Percentiles rank a stretch among this genome's conserved stretches.
phyloP scores from a whole-genome alignment of 2,888 invertebrate genomes.

The Halocaridina rubra region DNA sequence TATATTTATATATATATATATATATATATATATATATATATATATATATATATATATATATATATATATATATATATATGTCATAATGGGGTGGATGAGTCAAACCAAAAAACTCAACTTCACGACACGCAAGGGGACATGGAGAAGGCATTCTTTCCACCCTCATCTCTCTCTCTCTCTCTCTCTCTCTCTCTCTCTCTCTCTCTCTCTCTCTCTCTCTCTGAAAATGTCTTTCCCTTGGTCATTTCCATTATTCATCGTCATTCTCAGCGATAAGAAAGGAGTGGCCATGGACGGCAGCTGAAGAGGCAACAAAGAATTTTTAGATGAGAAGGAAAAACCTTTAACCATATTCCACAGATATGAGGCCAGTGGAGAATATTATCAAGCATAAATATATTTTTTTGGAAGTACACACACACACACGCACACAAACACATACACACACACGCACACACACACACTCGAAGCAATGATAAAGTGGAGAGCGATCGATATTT shows the following conservation, averaged over 20 bases:
- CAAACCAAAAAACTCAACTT: neutral
- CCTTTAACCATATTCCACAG: too few relatives aligned
- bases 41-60: conserved; percentile 21
- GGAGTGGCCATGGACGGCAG: too few relatives aligned
- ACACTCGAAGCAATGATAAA: too few relatives aligned
- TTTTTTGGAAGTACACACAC: too few relatives aligned
- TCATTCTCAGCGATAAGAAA: too few relatives aligned
- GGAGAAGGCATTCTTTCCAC: neutral
- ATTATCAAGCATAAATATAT: too few relatives aligned
- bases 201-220: neutral
- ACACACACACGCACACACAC: too few relatives aligned
- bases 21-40: neutral
- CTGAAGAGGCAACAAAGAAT: too few relatives aligned
- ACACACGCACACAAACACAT: too few relatives aligned
- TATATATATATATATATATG: conserved; percentile 27
- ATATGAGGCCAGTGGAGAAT: too few relatives aligned
- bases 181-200: neutral
- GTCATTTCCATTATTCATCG: neutral
- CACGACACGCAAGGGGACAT: neutral
- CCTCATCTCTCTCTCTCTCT: neutral
- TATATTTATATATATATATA: conserved; percentile 2
- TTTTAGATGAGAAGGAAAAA: too few relatives aligned
- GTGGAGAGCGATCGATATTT: too few relatives aligned
- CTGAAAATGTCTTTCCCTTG: neutral
- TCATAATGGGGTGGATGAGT: neutral